Evolutionary conservation across 2,797 vertebrate genomes (phyloP), one percentile per base, ranked within the genome.

Genomic region (Vespertilio murinus): DNA sequence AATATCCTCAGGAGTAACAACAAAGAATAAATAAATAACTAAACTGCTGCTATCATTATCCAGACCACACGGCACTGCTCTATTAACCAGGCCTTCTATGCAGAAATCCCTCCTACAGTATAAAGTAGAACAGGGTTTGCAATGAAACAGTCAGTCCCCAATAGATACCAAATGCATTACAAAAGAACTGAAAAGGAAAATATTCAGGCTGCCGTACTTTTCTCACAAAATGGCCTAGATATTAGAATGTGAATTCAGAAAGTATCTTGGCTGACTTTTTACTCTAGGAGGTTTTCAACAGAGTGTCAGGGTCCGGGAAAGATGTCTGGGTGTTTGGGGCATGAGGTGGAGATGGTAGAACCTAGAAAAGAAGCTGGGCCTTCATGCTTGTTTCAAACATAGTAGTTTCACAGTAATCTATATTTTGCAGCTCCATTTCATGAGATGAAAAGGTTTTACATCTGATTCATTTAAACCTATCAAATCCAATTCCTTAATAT

Each of bases 101-200:
- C 11, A 45, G 45, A 83, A 52, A 12, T 64, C 33, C 59, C 16
- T 69, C 33, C 73, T 40, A 52, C 13, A 85, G 61, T 7, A 88
- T 14, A 65, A 18, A 86, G 79, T 20, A 7, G 54, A 42, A 80
- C 33, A 84, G 10, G 28, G 52, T 69, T 88, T 85, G 4, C 30
- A 56, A 10, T 74, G 67, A 92, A 70, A 56, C 22, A 73, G 59
- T 70, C 65, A 69, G 64, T 77, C 30, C 83, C 40, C 61, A 87
- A 52, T 54, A 94, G 93, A 93, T 17, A 52, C 35, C 45, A 95
- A 82, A 91, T n/a, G 17, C 10, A 74, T 64, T 33, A 90, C 54
- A 61, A 83, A 89, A 95, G 23, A 82, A 54, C 2, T 64, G 33
- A 13, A 71, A 90, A 80, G 64, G 92, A 95, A 92, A 92, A 92